phyloP scores from a whole-genome alignment of 2,888 invertebrate species.

The Synanthedon myopaeformis region DNA sequence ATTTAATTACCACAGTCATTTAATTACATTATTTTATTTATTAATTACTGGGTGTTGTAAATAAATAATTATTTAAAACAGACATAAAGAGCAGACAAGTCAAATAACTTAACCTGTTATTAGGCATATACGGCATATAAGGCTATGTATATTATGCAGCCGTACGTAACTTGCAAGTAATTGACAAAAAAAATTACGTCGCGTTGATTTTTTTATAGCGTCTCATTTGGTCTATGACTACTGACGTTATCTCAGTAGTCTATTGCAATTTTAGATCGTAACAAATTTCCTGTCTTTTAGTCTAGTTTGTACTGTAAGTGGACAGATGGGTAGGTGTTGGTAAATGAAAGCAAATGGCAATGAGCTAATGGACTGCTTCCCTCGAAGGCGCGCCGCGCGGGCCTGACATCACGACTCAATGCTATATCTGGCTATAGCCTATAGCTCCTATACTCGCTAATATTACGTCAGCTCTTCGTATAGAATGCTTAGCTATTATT shows the following conservation, averaged over 20 bases:
- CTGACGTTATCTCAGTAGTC: background rate
- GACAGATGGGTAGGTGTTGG: slow-evolving; percentile 9
- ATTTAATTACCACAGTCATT: too few species aligned
- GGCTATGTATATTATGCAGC: too few species aligned
- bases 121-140: too few species aligned
- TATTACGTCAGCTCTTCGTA: background rate
- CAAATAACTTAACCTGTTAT: too few species aligned
- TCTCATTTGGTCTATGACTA: background rate
- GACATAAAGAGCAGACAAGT: too few species aligned
- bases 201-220: too few species aligned
- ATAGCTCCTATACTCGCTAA: background rate
- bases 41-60: too few species aligned
- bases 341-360: slow-evolving; percentile 31
- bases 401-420: slow-evolving; percentile 10
- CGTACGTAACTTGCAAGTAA: too few species aligned
- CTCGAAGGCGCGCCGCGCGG: slow-evolving; percentile 28
- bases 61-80: too few species aligned
- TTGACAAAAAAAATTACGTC: too few species aligned
- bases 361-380: slow-evolving; percentile 50
- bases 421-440: slow-evolving; percentile 1
- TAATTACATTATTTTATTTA: too few species aligned
- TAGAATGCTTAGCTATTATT: background rate
- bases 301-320: slow-evolving; percentile 16
- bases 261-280: slow-evolving; percentile 4
- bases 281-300: slow-evolving; percentile 17